A percentile compares a stretch with the other conserved stretches of the same genome.
Conservation (phyloP, 2,797 vertebrate genomes). For the Arctocebus calabarensis region DNA sequence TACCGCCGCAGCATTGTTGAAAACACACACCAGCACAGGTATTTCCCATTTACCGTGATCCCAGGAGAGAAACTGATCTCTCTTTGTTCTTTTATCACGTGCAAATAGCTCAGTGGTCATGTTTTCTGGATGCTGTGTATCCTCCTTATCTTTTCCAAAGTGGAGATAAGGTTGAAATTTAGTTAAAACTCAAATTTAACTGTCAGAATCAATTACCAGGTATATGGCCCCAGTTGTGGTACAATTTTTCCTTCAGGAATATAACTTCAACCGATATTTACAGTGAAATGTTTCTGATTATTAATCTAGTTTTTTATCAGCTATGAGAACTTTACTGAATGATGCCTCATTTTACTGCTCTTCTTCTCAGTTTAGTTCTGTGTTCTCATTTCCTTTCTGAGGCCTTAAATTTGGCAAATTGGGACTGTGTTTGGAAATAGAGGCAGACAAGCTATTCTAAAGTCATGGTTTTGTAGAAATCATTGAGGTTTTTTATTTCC, state of each 20-base stretch:
- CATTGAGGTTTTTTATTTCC: not conserved
- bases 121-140: conserved; percentile 34
- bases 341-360: not conserved
- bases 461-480: not conserved
- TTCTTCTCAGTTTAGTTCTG: conserved; percentile 9
- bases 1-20: not conserved
- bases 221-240: accelerated
- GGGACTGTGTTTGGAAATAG: not conserved
- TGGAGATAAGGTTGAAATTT: conserved; percentile 46
- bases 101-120: conserved; percentile 12
- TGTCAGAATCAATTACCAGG: not conserved
- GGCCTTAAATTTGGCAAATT: not conserved
- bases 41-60: not conserved
- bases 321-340: not conserved
- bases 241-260: not conserved
- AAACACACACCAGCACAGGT: not conserved
- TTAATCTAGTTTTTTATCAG: not conserved
- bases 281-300: not conserved
- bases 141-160: conserved; percentile 52
- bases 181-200: conserved; percentile 57
- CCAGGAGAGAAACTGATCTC: not conserved
- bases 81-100: not conserved
- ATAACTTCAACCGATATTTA: not conserved
- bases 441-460: not conserved
- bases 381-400: not conserved